Conservation (phyloP, 2,888 invertebrate species). For the Halictus quadricinctus region DNA sequence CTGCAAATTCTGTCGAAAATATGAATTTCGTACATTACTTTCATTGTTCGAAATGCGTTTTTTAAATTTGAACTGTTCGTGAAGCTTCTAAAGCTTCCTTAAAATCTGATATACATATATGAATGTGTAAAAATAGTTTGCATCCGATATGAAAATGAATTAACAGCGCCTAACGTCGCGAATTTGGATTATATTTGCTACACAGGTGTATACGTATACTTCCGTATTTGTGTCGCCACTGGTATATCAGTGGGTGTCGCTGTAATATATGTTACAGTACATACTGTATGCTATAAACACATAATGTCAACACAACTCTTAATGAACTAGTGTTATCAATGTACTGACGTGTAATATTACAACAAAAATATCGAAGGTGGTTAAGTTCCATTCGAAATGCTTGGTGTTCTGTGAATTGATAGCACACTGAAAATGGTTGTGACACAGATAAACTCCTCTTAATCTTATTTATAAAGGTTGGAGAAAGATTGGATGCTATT, state of each 20-base stretch:
- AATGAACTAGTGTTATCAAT: background rate
- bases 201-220: background rate
- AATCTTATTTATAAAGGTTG: slow-evolving; percentile 3
- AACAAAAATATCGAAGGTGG: background rate
- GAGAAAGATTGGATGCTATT: background rate
- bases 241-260: background rate
- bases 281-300: background rate
- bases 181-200: background rate
- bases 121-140: background rate
- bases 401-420: slow-evolving; percentile 4
- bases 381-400: background rate
- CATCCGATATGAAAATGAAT: background rate
- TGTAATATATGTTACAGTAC: background rate
- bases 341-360: background rate
- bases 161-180: slow-evolving; percentile 14
- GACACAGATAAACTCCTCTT: background rate
- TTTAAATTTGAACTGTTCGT: background rate
- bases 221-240: background rate
- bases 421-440: slow-evolving; percentile 9
- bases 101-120: background rate
- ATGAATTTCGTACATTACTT: background rate
- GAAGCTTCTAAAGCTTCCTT: background rate
- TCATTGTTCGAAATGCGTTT: background rate
- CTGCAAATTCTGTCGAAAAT: background rate
- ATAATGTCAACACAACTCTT: background rate